A percentile compares a stretch with the other conserved stretches of the same genome.
Conservation (phyloP, 2,888 invertebrate genomes). For the Dysmachus trigonus region DNA sequence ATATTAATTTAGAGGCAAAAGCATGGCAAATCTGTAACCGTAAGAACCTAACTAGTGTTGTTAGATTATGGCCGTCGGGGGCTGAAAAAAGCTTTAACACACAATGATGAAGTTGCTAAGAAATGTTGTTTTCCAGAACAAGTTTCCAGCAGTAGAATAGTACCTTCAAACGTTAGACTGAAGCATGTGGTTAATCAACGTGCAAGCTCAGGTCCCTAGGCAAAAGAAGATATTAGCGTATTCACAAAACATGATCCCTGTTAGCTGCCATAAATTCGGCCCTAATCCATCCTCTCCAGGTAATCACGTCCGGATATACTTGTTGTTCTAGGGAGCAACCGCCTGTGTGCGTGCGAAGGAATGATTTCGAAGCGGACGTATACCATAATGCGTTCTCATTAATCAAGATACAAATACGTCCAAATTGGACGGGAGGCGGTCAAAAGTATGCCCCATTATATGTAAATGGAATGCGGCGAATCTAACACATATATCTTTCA, state of each 20-base stretch:
- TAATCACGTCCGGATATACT: slow-evolving; percentile 31
- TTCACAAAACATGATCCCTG: slow-evolving; percentile 17
- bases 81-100: not conserved
- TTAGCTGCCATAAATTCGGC: slow-evolving; percentile 33
- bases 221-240: slow-evolving; percentile 19
- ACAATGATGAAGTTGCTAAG: not conserved
- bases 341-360: slow-evolving; percentile 46
- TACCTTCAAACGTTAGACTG: not conserved
- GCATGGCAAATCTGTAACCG: not conserved
- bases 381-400: slow-evolving; percentile 49
- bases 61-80: not conserved
- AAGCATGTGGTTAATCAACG: not conserved
- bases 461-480: slow-evolving; percentile 50
- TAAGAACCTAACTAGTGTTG: not conserved
- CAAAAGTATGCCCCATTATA: slow-evolving; percentile 40
- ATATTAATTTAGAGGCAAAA: too few relatives aligned
- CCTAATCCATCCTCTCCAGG: slow-evolving; percentile 40
- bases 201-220: not conserved
- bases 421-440: slow-evolving; percentile 2
- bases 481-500: slow-evolving; percentile 49
- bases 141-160: not conserved
- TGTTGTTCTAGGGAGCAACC: slow-evolving; percentile 1
- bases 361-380: slow-evolving; percentile 45
- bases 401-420: slow-evolving; percentile 46
- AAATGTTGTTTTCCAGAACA: not conserved